Conservation (phyloP, 2,113 vertebrate species). For the Eira barbara region DNA sequence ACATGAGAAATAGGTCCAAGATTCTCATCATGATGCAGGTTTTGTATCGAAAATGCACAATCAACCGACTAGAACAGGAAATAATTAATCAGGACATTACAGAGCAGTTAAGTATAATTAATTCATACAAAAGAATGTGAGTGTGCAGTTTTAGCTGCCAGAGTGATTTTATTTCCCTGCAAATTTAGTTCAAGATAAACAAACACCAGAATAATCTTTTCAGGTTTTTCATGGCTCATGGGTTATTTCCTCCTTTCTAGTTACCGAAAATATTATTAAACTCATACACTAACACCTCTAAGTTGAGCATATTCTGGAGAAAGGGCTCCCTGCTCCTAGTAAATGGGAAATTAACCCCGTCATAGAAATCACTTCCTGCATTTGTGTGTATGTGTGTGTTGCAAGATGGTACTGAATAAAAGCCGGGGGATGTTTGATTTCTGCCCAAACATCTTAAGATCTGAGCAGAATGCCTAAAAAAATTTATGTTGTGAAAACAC, state of each 20-base stretch:
- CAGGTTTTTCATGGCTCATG: slow-evolving; percentile 60
- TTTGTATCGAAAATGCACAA: slow-evolving; percentile 72
- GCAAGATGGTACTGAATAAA: background rate
- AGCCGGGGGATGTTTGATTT: slow-evolving; percentile 40
- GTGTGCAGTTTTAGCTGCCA: slow-evolving; percentile 63
- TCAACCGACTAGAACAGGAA: slow-evolving; percentile 75
- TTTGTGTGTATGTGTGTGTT: background rate
- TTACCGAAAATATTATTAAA: slow-evolving; percentile 57
- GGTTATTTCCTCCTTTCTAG: slow-evolving; percentile 54
- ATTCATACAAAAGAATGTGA: slow-evolving; percentile 75
- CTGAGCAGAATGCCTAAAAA: slow-evolving; percentile 56
- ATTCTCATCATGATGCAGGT: slow-evolving; percentile 69
- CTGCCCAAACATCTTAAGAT: slow-evolving; percentile 55
- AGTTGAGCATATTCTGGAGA: background rate
- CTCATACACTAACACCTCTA: background rate
- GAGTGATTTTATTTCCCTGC: slow-evolving; percentile 66
- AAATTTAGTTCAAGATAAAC: slow-evolving; percentile 72
- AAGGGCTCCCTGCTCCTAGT: background rate
- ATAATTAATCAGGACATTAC: slow-evolving; percentile 80
- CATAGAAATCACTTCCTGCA: background rate
- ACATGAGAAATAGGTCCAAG: slow-evolving; percentile 53
- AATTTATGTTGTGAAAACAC: slow-evolving; percentile 56
- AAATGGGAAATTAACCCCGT: slow-evolving; percentile 34
- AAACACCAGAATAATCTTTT: slow-evolving; percentile 74
- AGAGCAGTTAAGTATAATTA: slow-evolving; percentile 76